phyloP scores from a whole-genome alignment of 2,888 invertebrate genomes.

The Timema cristinae region DNA sequence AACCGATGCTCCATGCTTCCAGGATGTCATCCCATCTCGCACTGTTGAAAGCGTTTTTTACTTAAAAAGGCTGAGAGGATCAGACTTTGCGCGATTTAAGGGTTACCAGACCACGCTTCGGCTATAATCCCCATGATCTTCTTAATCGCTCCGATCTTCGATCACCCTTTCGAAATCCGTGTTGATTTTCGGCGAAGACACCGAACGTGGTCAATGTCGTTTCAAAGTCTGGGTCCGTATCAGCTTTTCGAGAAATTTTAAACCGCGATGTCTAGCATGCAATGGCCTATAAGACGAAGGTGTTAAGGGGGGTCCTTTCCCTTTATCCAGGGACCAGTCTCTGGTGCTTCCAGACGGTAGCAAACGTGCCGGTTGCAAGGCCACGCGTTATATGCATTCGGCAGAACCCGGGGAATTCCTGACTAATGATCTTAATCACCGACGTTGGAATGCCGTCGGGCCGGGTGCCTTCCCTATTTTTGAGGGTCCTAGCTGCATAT shows the following conservation, averaged over 20 bases:
- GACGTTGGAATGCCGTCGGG: no score
- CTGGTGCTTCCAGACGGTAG: no score
- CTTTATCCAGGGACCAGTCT: no score
- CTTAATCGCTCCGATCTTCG: not conserved
- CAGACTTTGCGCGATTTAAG: constrained; percentile 5
- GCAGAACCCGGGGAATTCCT: no score
- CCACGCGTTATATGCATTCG: no score
- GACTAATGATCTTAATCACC: no score
- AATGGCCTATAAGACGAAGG: no score
- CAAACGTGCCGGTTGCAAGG: no score
- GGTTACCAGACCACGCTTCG: not conserved
- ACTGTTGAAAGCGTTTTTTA: no score
- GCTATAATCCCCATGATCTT: not conserved
- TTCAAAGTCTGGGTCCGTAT: not conserved
- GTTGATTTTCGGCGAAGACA: not conserved
- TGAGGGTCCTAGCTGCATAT: no score
- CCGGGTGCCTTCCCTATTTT: no score
- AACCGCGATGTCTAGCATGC: not conserved
- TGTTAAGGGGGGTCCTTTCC: no score
- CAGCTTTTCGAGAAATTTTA: not conserved
- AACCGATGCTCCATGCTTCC: not conserved
- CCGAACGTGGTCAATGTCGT: not conserved
- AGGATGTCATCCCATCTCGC: not conserved
- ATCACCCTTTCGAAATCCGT: not conserved
- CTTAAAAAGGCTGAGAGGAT: not conserved